Conservation (phyloP, 2,888 invertebrate genomes). For the Eupelmus urozonus region DNA sequence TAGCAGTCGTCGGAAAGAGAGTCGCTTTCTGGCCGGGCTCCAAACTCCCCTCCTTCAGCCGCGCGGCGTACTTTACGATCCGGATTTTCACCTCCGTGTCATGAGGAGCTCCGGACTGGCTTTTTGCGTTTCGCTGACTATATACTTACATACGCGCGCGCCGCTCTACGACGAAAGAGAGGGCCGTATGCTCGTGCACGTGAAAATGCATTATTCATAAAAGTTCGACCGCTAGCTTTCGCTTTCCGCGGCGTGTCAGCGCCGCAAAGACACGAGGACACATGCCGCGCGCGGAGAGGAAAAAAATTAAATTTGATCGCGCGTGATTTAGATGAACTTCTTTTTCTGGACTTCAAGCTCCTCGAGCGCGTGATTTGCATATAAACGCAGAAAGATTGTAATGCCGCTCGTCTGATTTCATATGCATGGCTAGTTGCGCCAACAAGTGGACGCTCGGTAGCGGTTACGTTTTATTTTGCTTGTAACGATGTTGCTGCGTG, state of each 20-base stretch:
- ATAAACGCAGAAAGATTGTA: too few relatives aligned
- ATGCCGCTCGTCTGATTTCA: too few relatives aligned
- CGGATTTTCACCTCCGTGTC: slow-evolving; percentile 47
- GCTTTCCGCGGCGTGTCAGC: not conserved
- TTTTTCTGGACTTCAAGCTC: not conserved
- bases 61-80: slow-evolving; percentile 23
- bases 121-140: not conserved
- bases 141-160: slow-evolving; percentile 24
- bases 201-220: slow-evolving; percentile 45
- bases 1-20: too few relatives aligned
- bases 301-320: slow-evolving; percentile 11
- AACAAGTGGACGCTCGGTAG: too few relatives aligned
- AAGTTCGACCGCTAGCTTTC: slow-evolving; percentile 9
- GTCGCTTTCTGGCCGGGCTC: slow-evolving; percentile 38
- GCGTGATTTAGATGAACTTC: not conserved
- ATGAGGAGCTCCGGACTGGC: slow-evolving; percentile 3
- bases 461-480: too few relatives aligned
- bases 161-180: too few relatives aligned
- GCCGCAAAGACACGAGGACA: too few relatives aligned
- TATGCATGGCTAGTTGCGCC: too few relatives aligned
- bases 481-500: too few relatives aligned
- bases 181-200: slow-evolving; percentile 11
- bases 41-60: slow-evolving; percentile 6
- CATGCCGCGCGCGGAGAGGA: too few relatives aligned
- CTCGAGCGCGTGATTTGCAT: too few relatives aligned